Evolutionary conservation across 1,140 invertebrate genomes (phyloP).

Genomic region (Drosophila bocki): DNA sequence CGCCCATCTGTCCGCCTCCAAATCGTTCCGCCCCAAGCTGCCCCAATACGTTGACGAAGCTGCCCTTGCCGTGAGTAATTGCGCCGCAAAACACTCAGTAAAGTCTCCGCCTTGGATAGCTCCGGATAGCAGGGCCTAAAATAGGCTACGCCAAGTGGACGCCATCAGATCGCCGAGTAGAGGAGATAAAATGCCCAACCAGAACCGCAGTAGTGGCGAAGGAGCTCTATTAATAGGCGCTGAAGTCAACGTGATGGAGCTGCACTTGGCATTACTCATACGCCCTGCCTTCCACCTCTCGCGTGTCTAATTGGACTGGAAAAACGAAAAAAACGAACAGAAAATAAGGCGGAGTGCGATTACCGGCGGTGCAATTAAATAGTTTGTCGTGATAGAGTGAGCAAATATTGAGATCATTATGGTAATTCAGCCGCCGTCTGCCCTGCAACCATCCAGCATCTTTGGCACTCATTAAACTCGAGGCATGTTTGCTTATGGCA

Average conservation of each 20-base stretch:
- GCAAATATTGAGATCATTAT: constrained; percentile 84
- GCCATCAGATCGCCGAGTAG: constrained; percentile 3
- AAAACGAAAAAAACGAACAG: constrained; percentile 20
- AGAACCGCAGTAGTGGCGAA: constrained; percentile 25
- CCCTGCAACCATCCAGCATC: constrained; percentile 58
- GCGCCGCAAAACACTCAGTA: constrained; percentile 31
- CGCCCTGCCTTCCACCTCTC: constrained; percentile 69
- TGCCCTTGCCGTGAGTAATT: constrained; percentile 80
- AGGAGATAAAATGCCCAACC: constrained; percentile 10
- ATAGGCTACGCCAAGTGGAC: constrained; percentile 50
- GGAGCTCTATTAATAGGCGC: constrained; percentile 69
- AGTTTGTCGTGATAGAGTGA: constrained; percentile 77
- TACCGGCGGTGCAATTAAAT: constrained; percentile 65
- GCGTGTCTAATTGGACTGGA: constrained; percentile 75
- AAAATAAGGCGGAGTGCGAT: constrained; percentile 19
- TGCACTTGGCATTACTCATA: constrained; percentile 76
- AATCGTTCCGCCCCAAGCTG: constrained; percentile 7
- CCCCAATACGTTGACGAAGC: constrained; percentile 29
- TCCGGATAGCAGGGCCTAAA: constrained; percentile 42
- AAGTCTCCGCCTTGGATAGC: constrained; percentile 6
- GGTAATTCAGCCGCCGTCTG: constrained; percentile 60
- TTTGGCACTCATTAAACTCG: constrained; percentile 76
- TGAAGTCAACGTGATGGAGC: constrained; percentile 65
- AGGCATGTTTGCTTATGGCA: constrained; percentile 40
- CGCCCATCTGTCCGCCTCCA: constrained; percentile 16